A percentile compares a stretch with the other conserved stretches of the same genome.
phyloP scores from a whole-genome alignment of 1,140 invertebrate species.

The Caerostris darwini region DNA sequence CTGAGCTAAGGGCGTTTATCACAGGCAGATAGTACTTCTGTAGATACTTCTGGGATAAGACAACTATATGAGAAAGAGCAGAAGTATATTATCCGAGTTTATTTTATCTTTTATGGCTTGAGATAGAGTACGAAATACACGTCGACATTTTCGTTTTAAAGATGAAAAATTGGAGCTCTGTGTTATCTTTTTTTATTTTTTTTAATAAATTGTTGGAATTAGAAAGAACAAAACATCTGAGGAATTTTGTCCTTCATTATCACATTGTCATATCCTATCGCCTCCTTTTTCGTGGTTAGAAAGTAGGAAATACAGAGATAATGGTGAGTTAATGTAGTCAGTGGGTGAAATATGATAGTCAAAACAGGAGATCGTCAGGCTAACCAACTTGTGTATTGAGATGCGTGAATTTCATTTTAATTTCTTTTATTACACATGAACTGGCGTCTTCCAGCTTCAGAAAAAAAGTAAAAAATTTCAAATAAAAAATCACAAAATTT shows the following conservation, averaged over 20 bases:
- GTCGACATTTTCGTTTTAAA: slow-evolving; percentile 36
- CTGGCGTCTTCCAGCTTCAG: too few species aligned
- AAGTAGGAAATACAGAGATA: not conserved
- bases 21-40: not conserved
- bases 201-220: slow-evolving; percentile 14
- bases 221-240: not conserved
- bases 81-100: slow-evolving; percentile 42
- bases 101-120: slow-evolving; percentile 19
- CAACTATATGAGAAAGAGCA: not conserved
- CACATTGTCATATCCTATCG: not conserved
- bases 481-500: too few species aligned
- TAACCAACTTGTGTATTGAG: not conserved
- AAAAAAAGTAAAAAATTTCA: too few species aligned
- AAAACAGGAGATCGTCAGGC: not conserved
- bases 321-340: slow-evolving; percentile 46
- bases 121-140: slow-evolving; percentile 2
- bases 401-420: not conserved
- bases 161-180: not conserved
- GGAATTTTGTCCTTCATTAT: not conserved
- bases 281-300: not conserved
- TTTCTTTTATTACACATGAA: not conserved
- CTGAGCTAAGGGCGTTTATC: not conserved
- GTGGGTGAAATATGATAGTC: not conserved
- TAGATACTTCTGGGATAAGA: slow-evolving; percentile 39
- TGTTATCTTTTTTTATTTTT: slow-evolving; percentile 44